These are phyloP conservation scores for Arctia plantaginis DNA, from an alignment of 2,888 invertebrate species.

Conservation along the genomic window DNA sequence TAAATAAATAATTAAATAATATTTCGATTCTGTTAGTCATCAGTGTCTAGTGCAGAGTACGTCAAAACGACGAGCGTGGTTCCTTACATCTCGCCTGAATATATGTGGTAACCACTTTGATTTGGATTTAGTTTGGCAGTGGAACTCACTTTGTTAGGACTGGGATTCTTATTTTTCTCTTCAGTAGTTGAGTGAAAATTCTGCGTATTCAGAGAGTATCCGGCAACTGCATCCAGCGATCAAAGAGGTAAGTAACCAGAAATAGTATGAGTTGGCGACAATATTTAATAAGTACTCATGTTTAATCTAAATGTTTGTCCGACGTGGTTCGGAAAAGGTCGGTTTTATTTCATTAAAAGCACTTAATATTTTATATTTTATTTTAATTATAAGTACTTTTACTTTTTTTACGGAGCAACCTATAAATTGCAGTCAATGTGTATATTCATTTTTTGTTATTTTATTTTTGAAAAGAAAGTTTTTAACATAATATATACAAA, in stretches of 20 bases:
- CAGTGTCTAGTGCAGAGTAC: conserved; percentile 6
- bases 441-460: too few species aligned
- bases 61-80: conserved; percentile 14
- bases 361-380: too few species aligned
- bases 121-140: conserved; percentile 15
- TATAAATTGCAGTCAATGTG: too few species aligned
- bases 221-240: too few species aligned
- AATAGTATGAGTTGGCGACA: too few species aligned
- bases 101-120: conserved; percentile 14
- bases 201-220: neutral
- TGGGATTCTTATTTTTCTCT: neutral
- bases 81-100: conserved; percentile 10
- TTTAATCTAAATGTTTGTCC: neutral
- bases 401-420: too few species aligned
- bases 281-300: neutral
- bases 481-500: too few species aligned
- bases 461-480: too few species aligned
- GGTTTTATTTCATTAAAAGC: too few species aligned
- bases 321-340: too few species aligned
- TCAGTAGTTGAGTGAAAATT: neutral
- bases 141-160: conserved; percentile 7
- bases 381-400: too few species aligned
- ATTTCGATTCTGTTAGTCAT: conserved; percentile 15
- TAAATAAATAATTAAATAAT: too few species aligned
- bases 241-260: neutral